A percentile compares a stretch with the other conserved stretches of the same genome.
Evolutionary conservation across 2,888 invertebrate genomes (phyloP).

Genomic region (Thera obeliscata): DNA sequence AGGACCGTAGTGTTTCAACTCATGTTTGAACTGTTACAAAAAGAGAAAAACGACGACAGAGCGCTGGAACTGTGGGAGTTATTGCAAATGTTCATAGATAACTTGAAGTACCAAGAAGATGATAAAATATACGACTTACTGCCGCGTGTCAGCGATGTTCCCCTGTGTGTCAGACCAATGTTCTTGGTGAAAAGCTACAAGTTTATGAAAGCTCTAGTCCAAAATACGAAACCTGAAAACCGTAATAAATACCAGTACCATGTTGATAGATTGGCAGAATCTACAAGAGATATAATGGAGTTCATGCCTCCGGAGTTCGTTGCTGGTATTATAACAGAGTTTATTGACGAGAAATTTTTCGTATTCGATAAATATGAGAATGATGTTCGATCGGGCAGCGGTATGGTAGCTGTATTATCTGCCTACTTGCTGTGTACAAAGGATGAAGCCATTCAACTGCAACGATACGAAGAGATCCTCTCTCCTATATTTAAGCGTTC

Average conservation of each 20-base stretch:
- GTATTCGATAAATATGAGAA: constrained; percentile 34
- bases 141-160: constrained; percentile 48
- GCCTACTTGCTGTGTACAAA: constrained; percentile 55
- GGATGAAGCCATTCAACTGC: constrained; percentile 53
- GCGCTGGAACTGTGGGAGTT: constrained; percentile 55
- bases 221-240: constrained; percentile 40
- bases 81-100: constrained; percentile 60
- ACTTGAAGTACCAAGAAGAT: constrained; percentile 62
- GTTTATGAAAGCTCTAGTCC: constrained; percentile 54
- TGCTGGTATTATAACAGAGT: constrained; percentile 52
- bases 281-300: constrained; percentile 57
- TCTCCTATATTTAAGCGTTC: constrained; percentile 54
- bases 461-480: constrained; percentile 56
- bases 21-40: constrained; percentile 56
- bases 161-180: constrained; percentile 50
- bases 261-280: constrained; percentile 42
- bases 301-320: constrained; percentile 55
- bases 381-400: constrained; percentile 21
- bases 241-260: constrained; percentile 40
- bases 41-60: constrained; percentile 53
- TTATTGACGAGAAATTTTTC: constrained; percentile 50
- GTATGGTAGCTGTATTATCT: constrained; percentile 50
- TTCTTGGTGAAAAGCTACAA: constrained; percentile 60
- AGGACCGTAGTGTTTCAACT: constrained; percentile 62
- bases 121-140: constrained; percentile 59